Evolutionary conservation across 2,888 invertebrate species (phyloP), one percentile per base, ranked within the genome.

Genomic region (Cremastinae sp.): DNA sequence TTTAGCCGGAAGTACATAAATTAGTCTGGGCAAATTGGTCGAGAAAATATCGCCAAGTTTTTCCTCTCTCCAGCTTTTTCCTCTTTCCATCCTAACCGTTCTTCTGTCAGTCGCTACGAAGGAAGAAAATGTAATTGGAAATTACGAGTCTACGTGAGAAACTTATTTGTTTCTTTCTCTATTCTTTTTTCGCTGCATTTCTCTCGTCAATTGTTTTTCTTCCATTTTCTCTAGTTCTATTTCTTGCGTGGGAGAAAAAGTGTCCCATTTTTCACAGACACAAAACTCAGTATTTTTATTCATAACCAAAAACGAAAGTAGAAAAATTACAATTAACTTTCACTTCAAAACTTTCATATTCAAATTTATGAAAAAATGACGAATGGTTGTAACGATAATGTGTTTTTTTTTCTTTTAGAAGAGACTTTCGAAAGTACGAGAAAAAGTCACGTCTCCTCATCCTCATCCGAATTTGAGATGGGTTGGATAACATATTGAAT

Each of bases 121-220:
- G 39, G 43, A 66, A 66, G 76, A 70, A 73, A 77, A 77, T 77
- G 62, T 77, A 77, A 77, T 77, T 77, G 69, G 65, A 70, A 77
- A 74, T 77, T 74, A 77, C 76, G 69, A 65, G 47, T 41, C 61
- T 77, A 69, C 73, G 73, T 61, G 59, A 65, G 65, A 64, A 59
- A 55, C 66, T 72, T 62, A 70, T 69, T 73, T 65, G 39, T 74
- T 68, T 71, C 39, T 72, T 56, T 41, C 47, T 56, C 41, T 56
- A 22, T 14, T 55, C 61, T 39, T 18, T 35, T 10, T n/a, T 18
- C 41, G 35, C 71, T 71, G 71, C 71, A 70, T 66, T 59, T 61
- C 75, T 65, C 70, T 49, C n/a, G n/a, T n/a, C 65, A 16, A 62
- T 73, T 66, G 28, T 39, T 73, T 65, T 73, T 65, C 62, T 43